Base-by-base conservation (phyloP, 2,797 vertebrate species). In the Lepilemur septentrionalis region DNA sequence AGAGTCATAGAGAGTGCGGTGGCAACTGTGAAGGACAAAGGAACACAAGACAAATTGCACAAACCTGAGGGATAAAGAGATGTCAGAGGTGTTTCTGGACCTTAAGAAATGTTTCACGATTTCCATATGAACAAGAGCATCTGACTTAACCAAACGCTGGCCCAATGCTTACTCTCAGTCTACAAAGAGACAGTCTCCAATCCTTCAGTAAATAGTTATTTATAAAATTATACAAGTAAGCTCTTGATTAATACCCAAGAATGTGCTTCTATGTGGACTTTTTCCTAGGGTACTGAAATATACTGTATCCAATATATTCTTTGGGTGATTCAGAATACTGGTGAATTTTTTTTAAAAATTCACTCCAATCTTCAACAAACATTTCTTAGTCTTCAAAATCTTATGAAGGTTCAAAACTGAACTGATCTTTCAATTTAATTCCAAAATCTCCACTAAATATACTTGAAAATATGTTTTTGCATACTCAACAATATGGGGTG, bases 301-400 rank as follows among this genome's bases (percentile, higher is more conserved):
- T 12, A 67, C 61, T 50, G 17, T 10, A 52, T 52, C 32, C 35
- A 65, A 83, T 85, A 41, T 61, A 80, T 75, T 89, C 25, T 82
- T 52, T 83, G 79, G 43, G 48, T 93, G n/a, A 95, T 89, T 93
- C 93, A 86, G 70, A 89, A 95, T 38, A 92, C 70, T 7, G n/a
- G 65, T 72, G 10, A 76, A 52, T 69, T 75, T 92, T 92, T 96
- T 76, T 86, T 2, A 8, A 55, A 73, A 83, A 79, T 50, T 67
- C 14, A 81, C 38, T 67, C 61, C 32, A 14, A 73, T 18, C 61
- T 91, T 78, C 78, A 65, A 65, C 63, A 89, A 82, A 90, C 43
- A 87, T 95, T 80, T 82, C 84, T 97, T 82, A 78, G 76, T 88
- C 67, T 88, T 89, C 23, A 81, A 67, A 22, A 65, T 93, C 57